phyloP scores from a whole-genome alignment of 1,140 invertebrate species.

The Drosophila sp. region DNA sequence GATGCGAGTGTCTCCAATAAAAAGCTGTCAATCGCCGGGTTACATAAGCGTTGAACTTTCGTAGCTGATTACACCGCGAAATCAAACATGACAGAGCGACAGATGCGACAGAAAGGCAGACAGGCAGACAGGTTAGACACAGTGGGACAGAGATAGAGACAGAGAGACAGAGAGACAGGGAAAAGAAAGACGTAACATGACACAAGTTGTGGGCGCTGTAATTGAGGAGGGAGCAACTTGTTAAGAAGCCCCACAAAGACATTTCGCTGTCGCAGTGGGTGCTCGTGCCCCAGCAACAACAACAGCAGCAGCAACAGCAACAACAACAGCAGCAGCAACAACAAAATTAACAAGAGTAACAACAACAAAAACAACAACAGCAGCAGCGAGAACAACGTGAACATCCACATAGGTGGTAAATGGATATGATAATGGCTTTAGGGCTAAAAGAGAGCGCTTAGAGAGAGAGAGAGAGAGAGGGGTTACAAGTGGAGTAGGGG shows the following conservation, averaged over 20 bases:
- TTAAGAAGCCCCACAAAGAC: conserved; percentile 50
- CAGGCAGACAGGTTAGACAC: conserved; percentile 17
- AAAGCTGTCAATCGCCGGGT: conserved; percentile 7
- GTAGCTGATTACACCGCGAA: conserved; percentile 37
- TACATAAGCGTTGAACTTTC: conserved; percentile 36
- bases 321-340: not conserved
- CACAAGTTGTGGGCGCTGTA: conserved; percentile 23
- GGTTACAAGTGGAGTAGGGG: not conserved
- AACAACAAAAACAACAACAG: not conserved
- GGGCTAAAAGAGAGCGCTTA: no score
- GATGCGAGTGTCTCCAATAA: conserved; percentile 2
- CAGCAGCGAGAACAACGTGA: not conserved
- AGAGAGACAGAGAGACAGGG: conserved; percentile 10
- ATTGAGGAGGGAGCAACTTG: not conserved
- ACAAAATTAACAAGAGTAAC: no score
- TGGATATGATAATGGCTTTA: conserved; percentile 9
- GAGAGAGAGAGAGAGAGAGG: not conserved
- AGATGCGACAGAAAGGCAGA: conserved; percentile 2
- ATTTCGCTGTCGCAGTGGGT: conserved; percentile 23
- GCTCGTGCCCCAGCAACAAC: conserved; percentile 3
- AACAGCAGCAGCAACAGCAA: not conserved
- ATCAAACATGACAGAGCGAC: conserved; percentile 13
- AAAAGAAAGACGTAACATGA: conserved; percentile 35
- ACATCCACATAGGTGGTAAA: conserved; percentile 29
- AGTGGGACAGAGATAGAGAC: conserved; percentile 1